Percentiles rank a stretch among this genome's conserved stretches.
Evolutionary conservation across 2,797 vertebrate genomes (phyloP).

Genomic region (Decapterus maruadsi): DNA sequence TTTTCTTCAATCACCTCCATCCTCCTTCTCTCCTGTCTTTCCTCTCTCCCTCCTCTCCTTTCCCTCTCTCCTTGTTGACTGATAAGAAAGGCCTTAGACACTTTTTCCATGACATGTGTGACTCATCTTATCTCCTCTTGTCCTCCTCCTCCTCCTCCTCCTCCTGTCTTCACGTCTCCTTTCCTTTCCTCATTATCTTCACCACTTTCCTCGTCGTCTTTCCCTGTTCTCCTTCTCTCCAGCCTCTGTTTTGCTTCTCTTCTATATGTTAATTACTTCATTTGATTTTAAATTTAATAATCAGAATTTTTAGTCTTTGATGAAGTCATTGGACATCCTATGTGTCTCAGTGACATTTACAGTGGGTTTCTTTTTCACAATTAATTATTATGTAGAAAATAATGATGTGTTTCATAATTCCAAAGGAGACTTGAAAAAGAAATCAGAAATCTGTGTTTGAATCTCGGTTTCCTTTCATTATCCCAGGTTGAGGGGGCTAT

Average conservation of each 20-base stretch:
- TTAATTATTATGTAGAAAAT: no score
- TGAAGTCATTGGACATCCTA: background rate
- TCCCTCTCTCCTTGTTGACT: background rate
- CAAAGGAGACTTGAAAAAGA: no score
- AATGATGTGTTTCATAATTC: no score
- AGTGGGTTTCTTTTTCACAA: no score
- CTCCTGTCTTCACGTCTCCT: conserved; percentile 34
- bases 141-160: conserved; percentile 17
- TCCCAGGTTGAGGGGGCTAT: background rate
- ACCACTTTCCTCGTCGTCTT: background rate
- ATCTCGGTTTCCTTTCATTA: background rate
- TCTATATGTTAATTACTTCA: no score
- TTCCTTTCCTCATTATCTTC: conserved; percentile 22
- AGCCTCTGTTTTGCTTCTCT: no score
- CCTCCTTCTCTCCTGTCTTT: background rate
- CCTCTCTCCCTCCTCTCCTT: background rate
- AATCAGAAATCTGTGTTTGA: background rate
- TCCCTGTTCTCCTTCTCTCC: conserved; percentile 11
- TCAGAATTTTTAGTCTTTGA: background rate
- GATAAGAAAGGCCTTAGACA: conserved; percentile 39
- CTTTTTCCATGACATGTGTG: conserved; percentile 49
- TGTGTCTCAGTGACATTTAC: no score
- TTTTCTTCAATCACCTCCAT: background rate
- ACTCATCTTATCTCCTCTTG: conserved; percentile 27
- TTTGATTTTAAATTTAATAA: no score